phyloP scores from a whole-genome alignment of 2,797 vertebrate species.

The Amphiprion clarkii region DNA sequence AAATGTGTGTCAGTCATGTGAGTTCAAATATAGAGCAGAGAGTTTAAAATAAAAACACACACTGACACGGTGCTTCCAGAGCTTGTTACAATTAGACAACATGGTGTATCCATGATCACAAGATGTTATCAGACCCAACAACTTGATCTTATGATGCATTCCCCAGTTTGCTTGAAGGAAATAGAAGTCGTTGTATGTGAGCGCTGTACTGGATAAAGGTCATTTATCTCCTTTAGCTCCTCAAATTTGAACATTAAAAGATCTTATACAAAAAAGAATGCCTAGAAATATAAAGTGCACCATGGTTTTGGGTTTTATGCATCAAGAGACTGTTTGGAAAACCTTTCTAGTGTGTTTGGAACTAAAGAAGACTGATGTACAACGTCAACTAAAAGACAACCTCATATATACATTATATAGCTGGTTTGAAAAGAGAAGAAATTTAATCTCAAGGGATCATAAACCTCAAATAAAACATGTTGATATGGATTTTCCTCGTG shows the following conservation, averaged over 20 bases:
- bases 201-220: background rate
- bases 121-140: slow-evolving; percentile 29
- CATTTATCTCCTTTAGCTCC: background rate
- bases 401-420: background rate
- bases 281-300: slow-evolving; percentile 12
- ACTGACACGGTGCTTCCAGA: background rate
- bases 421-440: background rate
- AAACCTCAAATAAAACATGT: slow-evolving; percentile 19
- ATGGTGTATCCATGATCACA: slow-evolving; percentile 11
- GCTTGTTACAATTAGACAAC: slow-evolving; percentile 22
- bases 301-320: slow-evolving; percentile 9
- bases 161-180: background rate
- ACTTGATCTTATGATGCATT: slow-evolving; percentile 40
- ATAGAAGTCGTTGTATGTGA: background rate
- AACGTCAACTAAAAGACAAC: background rate
- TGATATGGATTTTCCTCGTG: background rate
- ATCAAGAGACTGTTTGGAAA: slow-evolving; percentile 14
- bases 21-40: background rate
- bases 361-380: background rate
- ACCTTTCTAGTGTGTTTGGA: background rate
- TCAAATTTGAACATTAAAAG: slow-evolving; percentile 23
- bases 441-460: background rate
- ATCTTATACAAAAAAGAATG: background rate
- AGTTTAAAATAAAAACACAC: background rate
- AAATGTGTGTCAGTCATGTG: slow-evolving; percentile 6